A percentile compares a stretch with the other conserved stretches of the same genome.
Conservation (phyloP, 2,888 invertebrate species). For the Gasteruption jaculator region DNA sequence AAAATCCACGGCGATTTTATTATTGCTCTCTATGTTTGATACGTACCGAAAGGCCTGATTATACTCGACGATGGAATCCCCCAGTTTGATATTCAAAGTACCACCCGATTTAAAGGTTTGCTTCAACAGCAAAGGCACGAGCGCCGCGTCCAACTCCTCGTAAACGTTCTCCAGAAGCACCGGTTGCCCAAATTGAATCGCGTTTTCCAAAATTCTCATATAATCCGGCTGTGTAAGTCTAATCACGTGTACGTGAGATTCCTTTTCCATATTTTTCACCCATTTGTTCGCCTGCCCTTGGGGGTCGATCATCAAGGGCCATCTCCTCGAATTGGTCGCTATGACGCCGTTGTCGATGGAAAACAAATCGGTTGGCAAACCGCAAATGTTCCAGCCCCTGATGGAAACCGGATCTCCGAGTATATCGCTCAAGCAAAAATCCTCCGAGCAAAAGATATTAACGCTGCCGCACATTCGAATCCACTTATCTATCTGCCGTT, state of each 20-base stretch:
- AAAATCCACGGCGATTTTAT: too few species aligned
- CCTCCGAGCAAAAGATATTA: constrained; percentile 69
- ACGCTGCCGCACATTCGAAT: constrained; percentile 64
- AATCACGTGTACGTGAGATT: constrained; percentile 73
- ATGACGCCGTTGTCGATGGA: constrained; percentile 91
- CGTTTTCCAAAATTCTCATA: constrained; percentile 77
- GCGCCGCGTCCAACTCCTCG: constrained; percentile 86
- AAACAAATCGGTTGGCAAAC: constrained; percentile 83
- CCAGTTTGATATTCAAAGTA: constrained; percentile 80
- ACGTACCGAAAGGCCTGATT: constrained; percentile 73
- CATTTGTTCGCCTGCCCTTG: constrained; percentile 93
- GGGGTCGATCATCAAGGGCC: constrained; percentile 94
- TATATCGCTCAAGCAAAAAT: constrained; percentile 74
- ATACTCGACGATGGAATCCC: constrained; percentile 88
- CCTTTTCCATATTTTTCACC: constrained; percentile 90
- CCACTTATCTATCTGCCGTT: constrained; percentile 73
- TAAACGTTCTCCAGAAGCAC: constrained; percentile 86
- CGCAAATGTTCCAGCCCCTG: constrained; percentile 87
- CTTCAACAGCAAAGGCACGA: constrained; percentile 83
- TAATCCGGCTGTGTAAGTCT: constrained; percentile 79
- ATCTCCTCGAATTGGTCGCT: constrained; percentile 81
- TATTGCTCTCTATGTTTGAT: not conserved
- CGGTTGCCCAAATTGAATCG: constrained; percentile 81
- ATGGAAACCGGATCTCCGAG: constrained; percentile 86
- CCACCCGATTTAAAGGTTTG: constrained; percentile 88